phyloP scores from a whole-genome alignment of 1,140 invertebrate genomes.

The Odontomachus brunneus region DNA sequence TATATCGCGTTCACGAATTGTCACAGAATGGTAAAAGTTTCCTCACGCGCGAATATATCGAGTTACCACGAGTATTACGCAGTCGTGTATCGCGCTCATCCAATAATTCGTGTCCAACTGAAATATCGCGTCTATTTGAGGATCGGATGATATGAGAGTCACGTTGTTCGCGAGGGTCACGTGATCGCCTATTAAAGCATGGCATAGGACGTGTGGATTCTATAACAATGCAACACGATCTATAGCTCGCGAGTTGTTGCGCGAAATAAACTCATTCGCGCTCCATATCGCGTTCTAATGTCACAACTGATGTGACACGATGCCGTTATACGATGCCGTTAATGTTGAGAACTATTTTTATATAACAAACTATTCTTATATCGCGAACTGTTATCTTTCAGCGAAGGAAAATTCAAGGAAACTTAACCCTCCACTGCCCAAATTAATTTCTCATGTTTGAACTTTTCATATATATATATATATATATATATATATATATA shows the following conservation, averaged over 20 bases:
- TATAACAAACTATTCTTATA: too few relatives aligned
- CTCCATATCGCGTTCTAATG: not conserved
- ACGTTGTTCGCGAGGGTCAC: constrained; percentile 28
- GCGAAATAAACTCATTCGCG: not conserved
- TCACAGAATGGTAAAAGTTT: too few relatives aligned
- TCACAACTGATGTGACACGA: not conserved
- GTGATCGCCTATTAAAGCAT: constrained; percentile 52
- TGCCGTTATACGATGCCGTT: not conserved
- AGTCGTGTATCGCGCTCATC: constrained; percentile 16
- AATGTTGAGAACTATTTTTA: not conserved
- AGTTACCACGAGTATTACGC: constrained; percentile 45
- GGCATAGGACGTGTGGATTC: not conserved
- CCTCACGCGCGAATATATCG: not conserved
- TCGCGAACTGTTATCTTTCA: not conserved
- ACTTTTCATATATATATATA: too few relatives aligned
- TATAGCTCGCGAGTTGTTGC: constrained; percentile 7
- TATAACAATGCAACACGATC: not conserved
- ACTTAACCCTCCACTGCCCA: too few relatives aligned
- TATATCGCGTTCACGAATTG: not conserved
- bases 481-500: too few relatives aligned
- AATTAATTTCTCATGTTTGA: too few relatives aligned
- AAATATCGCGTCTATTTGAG: not conserved
- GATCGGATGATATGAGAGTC: not conserved
- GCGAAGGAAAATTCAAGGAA: not conserved
- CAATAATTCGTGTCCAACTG: constrained; percentile 40